A percentile compares a stretch with the other conserved stretches of the same genome.
These are phyloP conservation scores for Halictus rubicundus DNA, from an alignment of 1,140 invertebrate genomes.

Conservation along the genomic window DNA sequence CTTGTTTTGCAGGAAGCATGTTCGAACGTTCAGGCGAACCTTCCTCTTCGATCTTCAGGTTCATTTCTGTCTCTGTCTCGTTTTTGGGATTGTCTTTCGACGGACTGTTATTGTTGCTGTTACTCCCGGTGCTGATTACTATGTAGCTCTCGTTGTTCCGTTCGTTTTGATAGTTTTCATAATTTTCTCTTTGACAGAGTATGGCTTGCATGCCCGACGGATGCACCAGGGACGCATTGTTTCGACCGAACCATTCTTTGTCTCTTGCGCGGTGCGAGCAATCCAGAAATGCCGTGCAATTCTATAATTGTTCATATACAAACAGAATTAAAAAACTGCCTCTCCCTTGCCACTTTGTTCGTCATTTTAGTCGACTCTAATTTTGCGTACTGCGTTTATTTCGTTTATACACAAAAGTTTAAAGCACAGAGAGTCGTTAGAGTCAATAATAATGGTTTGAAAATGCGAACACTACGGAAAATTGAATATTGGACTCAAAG, in stretches of 20 bases:
- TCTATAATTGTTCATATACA: constrained; percentile 25
- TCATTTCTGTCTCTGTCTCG: background rate
- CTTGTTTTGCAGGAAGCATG: background rate
- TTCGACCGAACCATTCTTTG: constrained; percentile 53
- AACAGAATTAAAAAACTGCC: background rate
- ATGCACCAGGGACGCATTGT: background rate
- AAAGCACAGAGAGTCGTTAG: no score
- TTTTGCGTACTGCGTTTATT: no score
- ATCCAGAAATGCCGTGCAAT: constrained; percentile 53
- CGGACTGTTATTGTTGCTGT: background rate
- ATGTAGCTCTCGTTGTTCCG: constrained; percentile 10
- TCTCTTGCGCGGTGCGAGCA: constrained; percentile 39
- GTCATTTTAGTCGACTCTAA: no score
- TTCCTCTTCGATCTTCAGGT: constrained; percentile 11
- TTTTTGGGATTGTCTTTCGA: background rate
- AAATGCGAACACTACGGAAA: no score
- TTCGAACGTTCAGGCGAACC: background rate
- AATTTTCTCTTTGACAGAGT: constrained; percentile 6
- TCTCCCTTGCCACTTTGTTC: no score
- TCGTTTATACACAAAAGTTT: no score
- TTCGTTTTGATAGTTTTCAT: constrained; percentile 17
- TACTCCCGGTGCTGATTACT: background rate
- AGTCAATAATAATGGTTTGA: no score
- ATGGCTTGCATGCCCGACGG: constrained; percentile 15
- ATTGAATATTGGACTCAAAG: no score